phyloP scores from a whole-genome alignment of 2,888 invertebrate genomes.

The Anorthoa munda region DNA sequence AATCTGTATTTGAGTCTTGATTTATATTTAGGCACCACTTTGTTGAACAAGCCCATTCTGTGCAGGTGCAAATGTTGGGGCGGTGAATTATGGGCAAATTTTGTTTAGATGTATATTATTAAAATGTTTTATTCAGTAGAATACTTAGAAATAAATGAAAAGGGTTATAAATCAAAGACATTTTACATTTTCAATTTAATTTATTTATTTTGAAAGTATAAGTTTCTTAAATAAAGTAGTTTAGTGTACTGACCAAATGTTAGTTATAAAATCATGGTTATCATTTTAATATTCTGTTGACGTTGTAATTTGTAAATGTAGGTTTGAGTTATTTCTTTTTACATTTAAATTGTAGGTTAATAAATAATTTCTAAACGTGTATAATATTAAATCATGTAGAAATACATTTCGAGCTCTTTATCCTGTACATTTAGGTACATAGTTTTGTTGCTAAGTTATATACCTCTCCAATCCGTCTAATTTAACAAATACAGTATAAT shows the following conservation, averaged over 20 bases:
- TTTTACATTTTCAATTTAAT: slow-evolving; percentile 23
- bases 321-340: background rate
- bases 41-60: too few species aligned
- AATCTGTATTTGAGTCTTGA: too few species aligned
- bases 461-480: background rate
- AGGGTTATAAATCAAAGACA: slow-evolving; percentile 22
- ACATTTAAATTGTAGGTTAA: background rate
- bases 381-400: background rate
- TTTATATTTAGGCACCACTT: too few species aligned
- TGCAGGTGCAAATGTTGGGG: too few species aligned
- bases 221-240: slow-evolving; percentile 8
- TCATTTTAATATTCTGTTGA: slow-evolving; percentile 14
- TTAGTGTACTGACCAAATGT: slow-evolving; percentile 32
- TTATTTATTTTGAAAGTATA: slow-evolving; percentile 9
- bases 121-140: too few species aligned
- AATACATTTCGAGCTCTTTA: background rate
- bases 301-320: background rate
- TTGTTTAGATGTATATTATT: too few species aligned
- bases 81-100: background rate
- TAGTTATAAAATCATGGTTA: slow-evolving; percentile 1
- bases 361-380: background rate
- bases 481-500: too few species aligned
- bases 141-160: background rate
- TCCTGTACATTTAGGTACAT: background rate
- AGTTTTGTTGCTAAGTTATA: background rate